phyloP scores from a whole-genome alignment of 2,888 invertebrate genomes.

The Ophion slaviceki region DNA sequence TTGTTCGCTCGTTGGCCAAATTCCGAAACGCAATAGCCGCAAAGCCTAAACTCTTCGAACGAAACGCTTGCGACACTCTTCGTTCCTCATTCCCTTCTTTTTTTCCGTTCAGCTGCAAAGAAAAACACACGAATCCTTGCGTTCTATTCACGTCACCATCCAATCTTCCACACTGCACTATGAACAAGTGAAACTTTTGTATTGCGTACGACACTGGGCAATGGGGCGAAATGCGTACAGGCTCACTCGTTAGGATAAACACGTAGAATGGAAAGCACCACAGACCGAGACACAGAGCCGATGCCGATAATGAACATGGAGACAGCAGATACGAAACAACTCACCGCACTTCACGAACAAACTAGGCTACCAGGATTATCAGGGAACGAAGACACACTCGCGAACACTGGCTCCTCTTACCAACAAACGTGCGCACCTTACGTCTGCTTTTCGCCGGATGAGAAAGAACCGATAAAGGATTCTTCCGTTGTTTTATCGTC shows the following conservation, averaged over 20 bases:
- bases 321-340: conserved; percentile 38
- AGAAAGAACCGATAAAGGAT: background rate
- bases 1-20: background rate
- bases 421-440: conserved; percentile 27
- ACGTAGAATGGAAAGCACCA: conserved; percentile 55
- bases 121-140: conserved; percentile 49
- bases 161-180: conserved; percentile 49
- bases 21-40: background rate
- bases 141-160: conserved; percentile 53
- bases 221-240: conserved; percentile 13
- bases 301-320: conserved; percentile 49
- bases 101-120: conserved; percentile 38
- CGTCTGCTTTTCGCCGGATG: conserved; percentile 7
- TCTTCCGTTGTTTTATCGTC: conserved; percentile 10
- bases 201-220: conserved; percentile 27
- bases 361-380: conserved; percentile 62
- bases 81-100: background rate
- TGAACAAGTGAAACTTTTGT: conserved; percentile 32
- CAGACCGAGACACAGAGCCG: conserved; percentile 37
- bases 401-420: conserved; percentile 47
- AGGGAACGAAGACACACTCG: conserved; percentile 51
- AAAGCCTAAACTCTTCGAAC: background rate
- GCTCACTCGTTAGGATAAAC: conserved; percentile 35
- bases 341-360: conserved; percentile 51
- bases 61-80: conserved; percentile 2